Evolutionary conservation across 2,888 invertebrate genomes (phyloP).

Genomic region (Herminia tarsipennalis): DNA sequence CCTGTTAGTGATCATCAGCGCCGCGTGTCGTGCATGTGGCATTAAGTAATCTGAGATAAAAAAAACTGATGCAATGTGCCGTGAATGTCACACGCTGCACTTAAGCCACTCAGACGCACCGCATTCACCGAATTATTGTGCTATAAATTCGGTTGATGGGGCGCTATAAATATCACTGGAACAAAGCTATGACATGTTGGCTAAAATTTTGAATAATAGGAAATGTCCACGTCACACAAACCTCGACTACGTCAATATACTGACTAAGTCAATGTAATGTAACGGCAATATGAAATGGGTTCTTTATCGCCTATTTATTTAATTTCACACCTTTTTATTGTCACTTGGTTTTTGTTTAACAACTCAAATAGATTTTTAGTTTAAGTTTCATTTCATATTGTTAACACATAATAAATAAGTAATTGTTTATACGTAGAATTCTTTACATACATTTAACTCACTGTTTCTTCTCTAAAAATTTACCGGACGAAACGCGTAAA

Average conservation of each 20-base stretch:
- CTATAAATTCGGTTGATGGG: conserved; percentile 2
- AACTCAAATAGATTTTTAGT: no score
- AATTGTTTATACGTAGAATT: neutral
- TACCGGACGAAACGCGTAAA: conserved; percentile 1
- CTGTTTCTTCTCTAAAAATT: conserved; percentile 1
- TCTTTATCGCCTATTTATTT: no score
- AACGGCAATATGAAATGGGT: no score
- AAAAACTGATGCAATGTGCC: conserved; percentile 8
- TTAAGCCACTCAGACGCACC: neutral
- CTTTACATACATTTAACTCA: neutral
- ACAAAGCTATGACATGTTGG: neutral
- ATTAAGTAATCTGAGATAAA: conserved; percentile 22
- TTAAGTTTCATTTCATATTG: no score
- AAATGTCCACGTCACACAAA: neutral
- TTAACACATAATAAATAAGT: neutral
- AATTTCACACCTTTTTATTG: no score
- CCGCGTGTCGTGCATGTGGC: conserved; percentile 5
- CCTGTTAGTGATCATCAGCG: conserved; percentile 9
- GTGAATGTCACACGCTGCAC: conserved; percentile 11
- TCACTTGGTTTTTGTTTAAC: no score
- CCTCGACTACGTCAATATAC: no score
- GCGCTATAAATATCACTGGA: neutral
- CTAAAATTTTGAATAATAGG: neutral
- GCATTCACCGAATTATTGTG: neutral
- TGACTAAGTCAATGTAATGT: neutral